phyloP scores from a whole-genome alignment of 2,797 vertebrate genomes.

The Oreochromis mossambicus region DNA sequence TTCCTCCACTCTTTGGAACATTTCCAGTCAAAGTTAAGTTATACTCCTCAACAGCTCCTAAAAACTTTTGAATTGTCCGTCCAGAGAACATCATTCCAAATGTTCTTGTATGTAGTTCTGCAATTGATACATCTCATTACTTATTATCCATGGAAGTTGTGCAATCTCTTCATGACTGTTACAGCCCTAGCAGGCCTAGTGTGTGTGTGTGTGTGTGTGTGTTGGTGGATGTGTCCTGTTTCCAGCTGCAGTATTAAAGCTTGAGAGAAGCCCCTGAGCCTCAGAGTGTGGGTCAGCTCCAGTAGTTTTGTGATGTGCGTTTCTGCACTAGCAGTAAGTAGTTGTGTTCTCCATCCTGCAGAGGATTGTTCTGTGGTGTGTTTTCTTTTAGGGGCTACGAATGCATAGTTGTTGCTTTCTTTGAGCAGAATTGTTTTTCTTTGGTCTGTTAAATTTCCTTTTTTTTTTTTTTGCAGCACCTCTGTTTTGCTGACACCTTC shows the following conservation, averaged over 20 bases:
- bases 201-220: neutral
- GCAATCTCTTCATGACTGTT: neutral
- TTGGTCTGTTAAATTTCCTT: neutral
- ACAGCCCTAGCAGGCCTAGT: neutral
- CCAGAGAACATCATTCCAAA: neutral
- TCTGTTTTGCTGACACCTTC: neutral
- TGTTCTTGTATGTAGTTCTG: neutral
- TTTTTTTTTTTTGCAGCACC: neutral
- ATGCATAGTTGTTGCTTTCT: neutral
- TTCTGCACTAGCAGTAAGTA: neutral
- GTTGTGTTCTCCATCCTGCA: fast-evolving
- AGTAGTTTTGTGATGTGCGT: neutral
- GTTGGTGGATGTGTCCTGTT: neutral
- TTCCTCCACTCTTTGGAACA: neutral
- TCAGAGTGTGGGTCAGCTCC: neutral
- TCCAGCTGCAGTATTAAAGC: neutral
- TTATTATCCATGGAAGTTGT: neutral
- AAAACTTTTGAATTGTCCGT: neutral
- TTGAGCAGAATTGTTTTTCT: neutral
- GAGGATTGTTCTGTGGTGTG: neutral
- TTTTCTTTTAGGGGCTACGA: neutral
- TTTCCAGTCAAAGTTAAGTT: neutral
- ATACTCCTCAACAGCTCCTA: neutral
- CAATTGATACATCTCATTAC: neutral
- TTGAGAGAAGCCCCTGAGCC: neutral